Evolutionary conservation across 2,888 invertebrate genomes (phyloP).

Genomic region (Xylophagus ater): DNA sequence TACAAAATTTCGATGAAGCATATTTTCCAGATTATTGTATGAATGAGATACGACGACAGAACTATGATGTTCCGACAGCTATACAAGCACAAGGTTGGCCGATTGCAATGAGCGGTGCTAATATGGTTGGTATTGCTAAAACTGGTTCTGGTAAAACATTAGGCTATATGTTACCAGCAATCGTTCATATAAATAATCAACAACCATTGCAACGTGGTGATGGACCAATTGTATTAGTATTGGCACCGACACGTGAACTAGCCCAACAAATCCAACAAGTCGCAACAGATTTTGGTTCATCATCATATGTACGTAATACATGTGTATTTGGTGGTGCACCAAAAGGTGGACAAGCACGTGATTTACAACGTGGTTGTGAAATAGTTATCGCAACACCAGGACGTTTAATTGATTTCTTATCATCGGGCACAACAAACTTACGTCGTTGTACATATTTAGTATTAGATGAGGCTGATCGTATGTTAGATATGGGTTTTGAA

Average conservation of each 20-base stretch:
- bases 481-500: conserved; percentile 98
- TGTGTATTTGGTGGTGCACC: conserved; percentile 92
- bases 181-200: conserved; percentile 78
- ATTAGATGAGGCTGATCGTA: conserved; percentile 84
- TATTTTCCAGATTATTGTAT: conserved; percentile 66
- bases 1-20: conserved; percentile 67
- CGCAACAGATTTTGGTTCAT: conserved; percentile 66
- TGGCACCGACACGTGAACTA: conserved; percentile 69
- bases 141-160: conserved; percentile 74
- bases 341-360: conserved; percentile 60
- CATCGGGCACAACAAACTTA: conserved; percentile 61
- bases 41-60: conserved; percentile 50
- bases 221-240: conserved; percentile 70
- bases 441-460: conserved; percentile 74
- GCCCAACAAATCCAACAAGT: conserved; percentile 77
- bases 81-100: conserved; percentile 84
- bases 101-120: conserved; percentile 68
- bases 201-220: conserved; percentile 63
- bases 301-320: conserved; percentile 65
- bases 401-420: conserved; percentile 73
- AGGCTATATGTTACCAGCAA: conserved; percentile 69
- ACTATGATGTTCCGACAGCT: conserved; percentile 64
- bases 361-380: conserved; percentile 68
- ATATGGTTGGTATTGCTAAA: conserved; percentile 78
- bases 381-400: conserved; percentile 87